Base-by-base conservation (phyloP, 1,140 invertebrate species). In the Pentalonia nigronervosa region DNA sequence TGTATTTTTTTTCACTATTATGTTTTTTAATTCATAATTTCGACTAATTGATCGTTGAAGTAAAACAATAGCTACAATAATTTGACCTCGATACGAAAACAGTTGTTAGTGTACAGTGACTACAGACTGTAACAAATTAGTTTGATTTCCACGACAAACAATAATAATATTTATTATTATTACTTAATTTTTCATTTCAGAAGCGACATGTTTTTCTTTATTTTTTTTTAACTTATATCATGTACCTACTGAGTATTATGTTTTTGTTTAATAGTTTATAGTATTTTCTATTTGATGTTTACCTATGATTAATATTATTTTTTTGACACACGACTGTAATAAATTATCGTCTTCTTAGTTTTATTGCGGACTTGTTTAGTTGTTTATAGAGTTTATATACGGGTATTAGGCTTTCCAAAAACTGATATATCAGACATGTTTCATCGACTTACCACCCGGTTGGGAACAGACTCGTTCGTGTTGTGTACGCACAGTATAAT, bases 251-350 rank as follows among this genome's bases (percentile, higher is more conserved):
- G n/a, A 17, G n/a, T n/a, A 17, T 76, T 76, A n/a, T 76, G n/a
- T 76, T 76, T n/a, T n/a, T 76, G n/a, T 76, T n/a, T n/a, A n/a
- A 76, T 76, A 76, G n/a, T 76, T n/a, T n/a, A 67, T 25, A 67
- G n/a, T 53, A 60, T 60, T 30, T 60, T 30, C 25, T n/a, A 30
- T 67, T 67, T 30, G 6, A 3, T 67, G 60, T 67, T 67, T 17
- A 67, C n/a, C 60, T n/a, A 67, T 67, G n/a, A 67, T 67, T 67
- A 67, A 67, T 76, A 76, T 76, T 34, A 76, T 76, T 30, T 76
- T 76, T 76, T 76, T 76, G 60, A 76, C 60, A n/a, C 60, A n/a
- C 6, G 4, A 20, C n/a, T n/a, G 60, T 14, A n/a, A 76, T 76
- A 76, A 76, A 76, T 76, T 76, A 53, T 53, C 50, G n/a, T 76